These are phyloP conservation scores for Pristionchus japonicus DNA, from an alignment of 2,888 invertebrate genomes.

Conservation along the genomic window DNA sequence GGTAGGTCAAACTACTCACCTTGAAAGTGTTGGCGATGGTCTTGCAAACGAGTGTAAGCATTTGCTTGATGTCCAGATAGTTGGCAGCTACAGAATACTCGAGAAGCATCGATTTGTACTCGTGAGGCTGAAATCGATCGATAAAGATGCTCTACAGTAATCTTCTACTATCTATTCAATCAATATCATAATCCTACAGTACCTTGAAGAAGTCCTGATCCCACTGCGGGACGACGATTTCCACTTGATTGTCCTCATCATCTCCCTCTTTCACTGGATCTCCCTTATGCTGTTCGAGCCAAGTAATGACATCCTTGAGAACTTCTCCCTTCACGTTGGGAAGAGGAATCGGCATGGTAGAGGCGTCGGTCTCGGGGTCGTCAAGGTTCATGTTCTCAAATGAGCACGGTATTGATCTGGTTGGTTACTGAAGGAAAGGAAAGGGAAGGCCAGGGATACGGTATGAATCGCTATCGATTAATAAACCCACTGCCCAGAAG, in stretches of 20 bases:
- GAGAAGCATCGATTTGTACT: background rate
- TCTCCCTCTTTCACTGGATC: slow-evolving; percentile 94
- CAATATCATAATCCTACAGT: background rate
- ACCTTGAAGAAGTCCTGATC: slow-evolving; percentile 99
- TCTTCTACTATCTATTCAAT: background rate
- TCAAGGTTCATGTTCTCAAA: background rate
- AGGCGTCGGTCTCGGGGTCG: background rate
- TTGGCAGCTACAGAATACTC: background rate
- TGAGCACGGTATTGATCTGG: background rate
- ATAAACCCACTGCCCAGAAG: too few relatives aligned
- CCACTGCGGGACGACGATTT: slow-evolving; percentile 96
- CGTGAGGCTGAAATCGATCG: background rate
- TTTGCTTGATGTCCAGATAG: background rate
- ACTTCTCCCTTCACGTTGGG: background rate
- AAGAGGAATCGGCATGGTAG: background rate
- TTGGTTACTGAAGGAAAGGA: background rate
- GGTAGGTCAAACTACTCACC: background rate
- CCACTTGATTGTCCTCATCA: slow-evolving; percentile 96
- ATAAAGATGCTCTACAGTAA: background rate
- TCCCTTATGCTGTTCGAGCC: slow-evolving; percentile 81
- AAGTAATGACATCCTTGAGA: slow-evolving; percentile 70
- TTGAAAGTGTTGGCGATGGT: background rate
- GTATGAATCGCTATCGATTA: too few relatives aligned
- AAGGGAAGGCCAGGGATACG: too few relatives aligned
- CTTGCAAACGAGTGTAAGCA: background rate